phyloP scores from a whole-genome alignment of 2,888 invertebrate species.

The Halictus quadricinctus region DNA sequence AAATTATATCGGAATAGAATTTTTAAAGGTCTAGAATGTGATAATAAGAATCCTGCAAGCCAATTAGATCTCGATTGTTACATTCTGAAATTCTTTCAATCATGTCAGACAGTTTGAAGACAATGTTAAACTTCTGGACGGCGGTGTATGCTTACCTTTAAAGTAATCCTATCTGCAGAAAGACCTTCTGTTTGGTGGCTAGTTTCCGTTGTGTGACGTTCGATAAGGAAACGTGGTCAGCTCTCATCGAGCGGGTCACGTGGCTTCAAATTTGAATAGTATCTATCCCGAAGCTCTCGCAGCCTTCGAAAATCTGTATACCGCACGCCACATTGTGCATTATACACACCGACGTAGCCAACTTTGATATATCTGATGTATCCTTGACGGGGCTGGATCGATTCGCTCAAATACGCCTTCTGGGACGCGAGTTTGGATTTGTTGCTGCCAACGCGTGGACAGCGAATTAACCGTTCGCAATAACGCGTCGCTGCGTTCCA shows the following conservation, averaged over 20 bases:
- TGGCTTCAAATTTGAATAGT: slow-evolving; percentile 64
- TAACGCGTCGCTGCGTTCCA: background rate
- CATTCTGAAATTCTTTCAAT: background rate
- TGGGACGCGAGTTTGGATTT: slow-evolving; percentile 20
- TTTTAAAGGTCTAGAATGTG: too few relatives aligned
- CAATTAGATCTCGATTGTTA: too few relatives aligned
- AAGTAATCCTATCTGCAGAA: slow-evolving; percentile 52
- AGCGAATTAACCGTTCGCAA: slow-evolving; percentile 28
- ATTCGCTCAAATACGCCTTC: slow-evolving; percentile 43
- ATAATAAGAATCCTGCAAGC: too few relatives aligned
- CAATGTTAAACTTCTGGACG: background rate
- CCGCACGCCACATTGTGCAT: slow-evolving; percentile 38
- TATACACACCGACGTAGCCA: slow-evolving; percentile 43
- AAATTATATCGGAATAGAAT: too few relatives aligned
- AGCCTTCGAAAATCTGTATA: slow-evolving; percentile 40
- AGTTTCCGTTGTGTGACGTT: background rate
- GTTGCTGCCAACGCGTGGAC: slow-evolving; percentile 21
- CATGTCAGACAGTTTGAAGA: too few relatives aligned
- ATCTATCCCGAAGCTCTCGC: slow-evolving; percentile 35
- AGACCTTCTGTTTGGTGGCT: background rate
- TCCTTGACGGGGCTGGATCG: slow-evolving; percentile 51
- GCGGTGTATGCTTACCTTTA: slow-evolving; percentile 46
- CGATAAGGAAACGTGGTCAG: background rate
- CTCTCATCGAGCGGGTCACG: slow-evolving; percentile 40
- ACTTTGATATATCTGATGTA: slow-evolving; percentile 42